Evolutionary conservation across 2,888 invertebrate genomes (phyloP), one percentile per base, ranked within the genome.

Genomic region (Gibbula magus): DNA sequence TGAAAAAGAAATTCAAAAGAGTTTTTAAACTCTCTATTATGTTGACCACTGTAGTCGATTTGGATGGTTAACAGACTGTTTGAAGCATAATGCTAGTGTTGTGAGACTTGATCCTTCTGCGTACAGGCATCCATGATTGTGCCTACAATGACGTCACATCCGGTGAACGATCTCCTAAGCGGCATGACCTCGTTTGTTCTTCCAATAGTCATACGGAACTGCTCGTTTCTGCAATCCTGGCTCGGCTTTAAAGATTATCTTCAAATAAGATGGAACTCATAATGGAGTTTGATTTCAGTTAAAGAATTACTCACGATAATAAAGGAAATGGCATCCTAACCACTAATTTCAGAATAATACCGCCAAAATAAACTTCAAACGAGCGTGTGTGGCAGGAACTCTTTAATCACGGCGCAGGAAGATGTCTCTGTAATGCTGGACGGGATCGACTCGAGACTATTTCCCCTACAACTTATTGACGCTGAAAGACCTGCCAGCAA

Each of bases 301-400:
- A 61, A 29, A 61, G 61, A 61, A 61, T 61, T 61, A 61, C 29
- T 25, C 61, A 16, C 29, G 61, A 61, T 61, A 61, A 61, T 61
- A 61, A 61, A 61, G 61, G 61, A 61, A 61, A 61, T 61, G 61
- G 61, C 61, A 61, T 61, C n/a, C 61, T 61, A 61, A 61, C 61
- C 61, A 61, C 61, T 61, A 61, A 61, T 61, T 61, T 61, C 61
- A 61, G 61, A 61, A 61, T 61, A 61, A 61, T 61, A 61, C 61
- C 25, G 61, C 61, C 61, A 61, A 61, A 61, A 61, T 61, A 61
- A 61, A 61, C 61, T 61, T 61, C 61, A 61, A 61, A 61, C 61
- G 29, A 61, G 61, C 61, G 20, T 25, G 61, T 61, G 61, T 13
- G 25, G 29, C 61, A 10, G 18, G 61, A 29, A 61, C 61, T 61